Conservation (phyloP, 2,797 vertebrate genomes). For the Simalia tracyae region DNA sequence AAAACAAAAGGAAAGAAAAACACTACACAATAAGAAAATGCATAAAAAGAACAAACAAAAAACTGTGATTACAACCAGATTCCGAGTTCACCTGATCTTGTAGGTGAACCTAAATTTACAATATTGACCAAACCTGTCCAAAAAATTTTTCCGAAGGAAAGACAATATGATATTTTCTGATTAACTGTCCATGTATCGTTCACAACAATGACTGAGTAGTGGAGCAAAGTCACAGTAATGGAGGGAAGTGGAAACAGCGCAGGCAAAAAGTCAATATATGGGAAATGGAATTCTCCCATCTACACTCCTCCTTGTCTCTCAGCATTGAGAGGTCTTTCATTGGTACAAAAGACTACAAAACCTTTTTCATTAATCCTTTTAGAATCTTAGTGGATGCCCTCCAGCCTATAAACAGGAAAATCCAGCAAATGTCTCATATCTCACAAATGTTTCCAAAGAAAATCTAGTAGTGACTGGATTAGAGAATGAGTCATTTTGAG, state of each 20-base stretch:
- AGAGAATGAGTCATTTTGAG: neutral
- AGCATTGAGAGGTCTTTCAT: neutral
- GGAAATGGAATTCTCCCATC: neutral
- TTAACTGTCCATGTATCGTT: neutral
- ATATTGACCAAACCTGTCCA: neutral
- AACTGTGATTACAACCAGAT: neutral
- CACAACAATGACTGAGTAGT: neutral
- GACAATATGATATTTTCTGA: neutral
- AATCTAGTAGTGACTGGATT: neutral
- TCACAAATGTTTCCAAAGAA: neutral
- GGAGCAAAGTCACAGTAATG: neutral
- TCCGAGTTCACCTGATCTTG: neutral
- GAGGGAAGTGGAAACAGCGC: neutral
- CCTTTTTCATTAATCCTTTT: neutral
- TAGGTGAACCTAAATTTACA: neutral
- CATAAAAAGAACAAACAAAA: neutral
- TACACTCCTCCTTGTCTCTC: neutral
- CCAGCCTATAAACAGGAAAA: neutral
- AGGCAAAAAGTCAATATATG: neutral
- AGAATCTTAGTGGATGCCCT: neutral
- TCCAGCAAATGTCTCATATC: neutral
- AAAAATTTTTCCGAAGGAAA: neutral
- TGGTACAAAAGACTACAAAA: neutral
- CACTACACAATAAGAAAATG: neutral
- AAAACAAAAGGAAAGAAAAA: neutral